Evolutionary conservation across 2,797 vertebrate genomes (phyloP), one percentile per base, ranked within the genome.

Genomic region (Podarcis lilfordi): DNA sequence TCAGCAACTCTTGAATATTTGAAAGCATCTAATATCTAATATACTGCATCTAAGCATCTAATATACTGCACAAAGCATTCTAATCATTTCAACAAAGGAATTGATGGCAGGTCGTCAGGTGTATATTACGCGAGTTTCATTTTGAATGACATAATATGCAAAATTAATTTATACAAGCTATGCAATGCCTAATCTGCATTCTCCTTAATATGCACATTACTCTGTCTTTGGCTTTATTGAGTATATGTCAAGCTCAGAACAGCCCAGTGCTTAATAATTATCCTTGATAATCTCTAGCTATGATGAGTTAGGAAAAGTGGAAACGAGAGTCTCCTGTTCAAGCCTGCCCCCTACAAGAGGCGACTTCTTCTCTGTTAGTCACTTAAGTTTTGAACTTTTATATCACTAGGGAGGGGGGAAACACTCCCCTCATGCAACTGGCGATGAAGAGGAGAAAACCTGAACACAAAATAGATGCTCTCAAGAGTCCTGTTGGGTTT

Each of bases 211-310:
- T 55, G 76, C 64, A 86, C n/a, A 79, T 40, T 35, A 32, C n/a
- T 85, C 61, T 69, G n/a, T 37, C 21, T 78, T 66, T 40, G 59
- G 68, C 61, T 61, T 78, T 86, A 86, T 25, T 68, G 84, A 68
- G 61, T 3, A 8, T 32, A 77, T 85, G 61, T 43, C 74, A 66
- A 77, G 75, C 59, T 78, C 37, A 45, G 15, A 66, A 64, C 37
- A 66, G 61, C 29, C 45, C 59, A 40, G 40, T 86, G 43, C 40
- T 32, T 37, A 50, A n/a, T 66, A 23, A 55, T n/a, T 3, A 17
- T 79, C 84, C 11, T 17, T 45, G 50, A 43, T 29, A 32, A 45
- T 32, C 50, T 19, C 50, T 50, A 50, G 11, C 50, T 45, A 25
- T 19, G 32, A 61, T 59, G 72, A 35, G 21, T 35, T 23, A 13